A percentile compares a stretch with the other conserved stretches of the same genome.
These are phyloP conservation scores for Brachypodius melanocephalos DNA, from an alignment of 2,113 vertebrate species.

Conservation along the genomic window DNA sequence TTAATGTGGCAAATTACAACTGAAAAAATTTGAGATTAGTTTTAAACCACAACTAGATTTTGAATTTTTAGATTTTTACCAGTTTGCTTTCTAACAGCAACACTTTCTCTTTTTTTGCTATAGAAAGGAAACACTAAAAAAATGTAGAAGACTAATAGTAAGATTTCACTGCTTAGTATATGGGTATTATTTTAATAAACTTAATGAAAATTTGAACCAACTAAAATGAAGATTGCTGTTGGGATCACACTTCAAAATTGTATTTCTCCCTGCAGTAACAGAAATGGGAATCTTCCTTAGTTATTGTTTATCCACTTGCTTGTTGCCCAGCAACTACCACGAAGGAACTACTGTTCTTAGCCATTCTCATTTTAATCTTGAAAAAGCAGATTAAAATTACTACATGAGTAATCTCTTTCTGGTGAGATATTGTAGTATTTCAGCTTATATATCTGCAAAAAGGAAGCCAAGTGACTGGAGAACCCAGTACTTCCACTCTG, in stretches of 20 bases:
- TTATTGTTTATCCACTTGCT: not conserved
- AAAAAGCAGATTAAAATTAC: not conserved
- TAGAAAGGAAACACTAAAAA: not conserved
- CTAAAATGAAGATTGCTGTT: not conserved
- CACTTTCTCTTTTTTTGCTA: not conserved
- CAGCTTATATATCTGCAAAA: not conserved
- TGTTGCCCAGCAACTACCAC: conserved; percentile 36
- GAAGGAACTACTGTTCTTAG: not conserved
- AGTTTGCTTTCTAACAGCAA: not conserved
- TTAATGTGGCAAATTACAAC: not conserved
- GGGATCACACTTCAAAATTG: not conserved
- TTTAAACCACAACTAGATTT: not conserved
- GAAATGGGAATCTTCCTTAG: not conserved
- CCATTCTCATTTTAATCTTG: not conserved
- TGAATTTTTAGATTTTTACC: not conserved
- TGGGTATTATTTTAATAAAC: not conserved
- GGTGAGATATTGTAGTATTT: not conserved
- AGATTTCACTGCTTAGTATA: not conserved
- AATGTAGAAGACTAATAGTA: not conserved
- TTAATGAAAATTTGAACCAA: not conserved
- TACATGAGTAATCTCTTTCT: not conserved
- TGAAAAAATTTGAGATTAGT: not conserved
- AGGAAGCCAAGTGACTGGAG: not conserved
- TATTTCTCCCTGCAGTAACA: not conserved
- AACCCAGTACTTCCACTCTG: not conserved